Evolutionary conservation across 2,113 vertebrate species (phyloP).

Genomic region (Hyperopisus bebe): DNA sequence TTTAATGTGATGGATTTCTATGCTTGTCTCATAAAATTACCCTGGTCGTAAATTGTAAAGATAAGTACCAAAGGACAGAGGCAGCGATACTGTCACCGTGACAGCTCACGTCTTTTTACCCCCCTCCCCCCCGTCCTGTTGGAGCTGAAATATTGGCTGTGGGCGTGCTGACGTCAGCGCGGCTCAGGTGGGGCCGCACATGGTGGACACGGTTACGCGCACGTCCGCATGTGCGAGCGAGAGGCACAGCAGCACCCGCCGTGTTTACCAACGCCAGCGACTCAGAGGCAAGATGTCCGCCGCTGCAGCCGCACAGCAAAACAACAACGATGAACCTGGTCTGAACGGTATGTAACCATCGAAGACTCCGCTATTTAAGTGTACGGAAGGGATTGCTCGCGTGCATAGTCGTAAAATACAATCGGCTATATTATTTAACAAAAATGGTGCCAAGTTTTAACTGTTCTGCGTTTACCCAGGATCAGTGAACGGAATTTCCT

Average conservation of each 20-base stretch:
- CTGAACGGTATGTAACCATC: slow-evolving; percentile 57
- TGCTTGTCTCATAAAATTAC: background rate
- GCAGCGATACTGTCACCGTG: background rate
- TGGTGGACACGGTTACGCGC: slow-evolving; percentile 19
- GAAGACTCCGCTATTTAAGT: background rate
- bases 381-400: background rate
- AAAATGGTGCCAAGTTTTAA: background rate
- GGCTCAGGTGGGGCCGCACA: slow-evolving; percentile 30
- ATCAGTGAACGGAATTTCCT: slow-evolving; percentile 50
- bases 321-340: slow-evolving; percentile 65
- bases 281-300: slow-evolving; percentile 65
- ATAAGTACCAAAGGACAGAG: background rate
- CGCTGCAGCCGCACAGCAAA: slow-evolving; percentile 54
- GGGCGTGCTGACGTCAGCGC: slow-evolving; percentile 25
- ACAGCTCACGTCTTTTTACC: background rate
- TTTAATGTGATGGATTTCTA: background rate
- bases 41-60: background rate
- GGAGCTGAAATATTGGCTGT: background rate
- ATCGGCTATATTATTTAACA: background rate
- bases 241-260: slow-evolving; percentile 34
- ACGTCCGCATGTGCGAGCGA: slow-evolving; percentile 10
- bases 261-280: slow-evolving; percentile 49
- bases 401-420: accelerated
- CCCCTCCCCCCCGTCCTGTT: background rate
- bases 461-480: slow-evolving; percentile 45